Evolutionary conservation across 2,113 vertebrate species (phyloP).

Genomic region (Corythornis cristatus): DNA sequence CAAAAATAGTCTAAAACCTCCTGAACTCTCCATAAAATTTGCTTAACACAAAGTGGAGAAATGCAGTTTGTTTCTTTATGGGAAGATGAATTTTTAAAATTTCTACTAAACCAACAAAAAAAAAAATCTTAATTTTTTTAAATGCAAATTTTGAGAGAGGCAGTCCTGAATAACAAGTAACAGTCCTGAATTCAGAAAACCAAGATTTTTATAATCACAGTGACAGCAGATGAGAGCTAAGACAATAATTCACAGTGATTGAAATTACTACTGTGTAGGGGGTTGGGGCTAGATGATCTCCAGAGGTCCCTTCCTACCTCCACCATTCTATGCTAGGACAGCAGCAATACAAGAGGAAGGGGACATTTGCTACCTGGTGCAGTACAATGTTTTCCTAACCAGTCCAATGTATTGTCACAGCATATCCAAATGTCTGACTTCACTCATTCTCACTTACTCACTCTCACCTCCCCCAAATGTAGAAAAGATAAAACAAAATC

Average conservation of each 20-base stretch:
- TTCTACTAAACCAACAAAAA: not conserved
- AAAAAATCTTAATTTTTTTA: not conserved
- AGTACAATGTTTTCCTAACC: not conserved
- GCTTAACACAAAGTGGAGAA: not conserved
- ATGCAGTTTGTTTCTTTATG: not conserved
- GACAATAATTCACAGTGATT: not conserved
- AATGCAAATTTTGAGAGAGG: not conserved
- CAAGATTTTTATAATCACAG: not conserved
- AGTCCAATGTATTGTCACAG: not conserved
- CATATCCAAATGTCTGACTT: not conserved
- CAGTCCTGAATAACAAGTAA: not conserved
- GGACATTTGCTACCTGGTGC: not conserved
- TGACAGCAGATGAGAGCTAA: not conserved
- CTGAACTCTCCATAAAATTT: not conserved
- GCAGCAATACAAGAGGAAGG: not conserved
- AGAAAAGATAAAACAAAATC: not conserved
- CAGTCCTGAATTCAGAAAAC: not conserved
- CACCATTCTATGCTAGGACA: not conserved
- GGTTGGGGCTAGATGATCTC: too few species aligned
- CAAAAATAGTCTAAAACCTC: not conserved
- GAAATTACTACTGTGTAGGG: not conserved
- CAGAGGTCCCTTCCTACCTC: too few species aligned
- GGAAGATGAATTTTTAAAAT: not conserved
- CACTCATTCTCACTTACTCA: not conserved
- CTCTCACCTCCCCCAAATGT: not conserved